A percentile compares a stretch with the other conserved stretches of the same genome.
Evolutionary conservation across 2,113 vertebrate species (phyloP).

Genomic region (Python bivittatus): DNA sequence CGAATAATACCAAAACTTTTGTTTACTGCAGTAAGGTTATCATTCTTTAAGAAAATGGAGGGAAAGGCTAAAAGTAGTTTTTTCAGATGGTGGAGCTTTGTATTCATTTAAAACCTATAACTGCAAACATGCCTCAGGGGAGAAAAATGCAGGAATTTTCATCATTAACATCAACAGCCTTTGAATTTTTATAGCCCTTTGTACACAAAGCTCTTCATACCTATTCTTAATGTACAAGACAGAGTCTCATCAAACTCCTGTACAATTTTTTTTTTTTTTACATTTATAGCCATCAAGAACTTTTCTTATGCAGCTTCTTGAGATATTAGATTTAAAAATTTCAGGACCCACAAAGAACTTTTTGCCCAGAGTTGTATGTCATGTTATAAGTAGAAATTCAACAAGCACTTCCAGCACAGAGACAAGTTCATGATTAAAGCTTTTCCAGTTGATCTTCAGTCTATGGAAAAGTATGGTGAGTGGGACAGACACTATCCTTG

Average conservation of each 20-base stretch:
- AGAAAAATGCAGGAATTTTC: conserved; percentile 60
- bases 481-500: background rate
- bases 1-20: conserved; percentile 50
- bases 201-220: conserved; percentile 61
- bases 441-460: background rate
- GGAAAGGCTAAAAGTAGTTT: conserved; percentile 54
- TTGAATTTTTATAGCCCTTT: conserved; percentile 63
- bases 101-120: conserved; percentile 64
- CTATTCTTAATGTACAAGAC: conserved; percentile 59
- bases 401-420: background rate
- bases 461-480: background rate
- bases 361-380: background rate
- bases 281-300: conserved; percentile 35
- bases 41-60: conserved; percentile 52
- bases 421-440: background rate
- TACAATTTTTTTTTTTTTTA: conserved; percentile 39
- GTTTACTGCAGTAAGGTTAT: background rate
- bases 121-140: conserved; percentile 62
- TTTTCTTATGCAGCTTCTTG: background rate
- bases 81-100: conserved; percentile 66
- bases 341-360: background rate
- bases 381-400: background rate
- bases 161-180: conserved; percentile 50
- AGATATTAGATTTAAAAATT: background rate
- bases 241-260: conserved; percentile 49